A percentile compares a stretch with the other conserved stretches of the same genome.
phyloP scores from a whole-genome alignment of 2,113 vertebrate genomes.

The Paradisaea rubra region DNA sequence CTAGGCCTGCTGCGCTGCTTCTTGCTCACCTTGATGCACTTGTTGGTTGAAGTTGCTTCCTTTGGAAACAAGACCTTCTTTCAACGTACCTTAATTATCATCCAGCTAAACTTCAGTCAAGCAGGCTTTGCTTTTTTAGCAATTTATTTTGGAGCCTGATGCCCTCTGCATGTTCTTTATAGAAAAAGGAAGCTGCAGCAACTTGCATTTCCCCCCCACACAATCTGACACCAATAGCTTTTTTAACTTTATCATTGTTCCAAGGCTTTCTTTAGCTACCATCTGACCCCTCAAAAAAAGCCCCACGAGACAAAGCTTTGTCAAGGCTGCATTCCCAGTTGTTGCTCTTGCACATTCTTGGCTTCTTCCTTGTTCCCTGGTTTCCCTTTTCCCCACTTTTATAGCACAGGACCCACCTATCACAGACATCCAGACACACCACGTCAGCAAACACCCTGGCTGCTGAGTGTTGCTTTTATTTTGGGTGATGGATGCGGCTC shows the following conservation, averaged over 20 bases:
- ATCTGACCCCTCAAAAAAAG: neutral
- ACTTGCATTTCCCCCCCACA: neutral
- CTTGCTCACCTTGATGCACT: neutral
- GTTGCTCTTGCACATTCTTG: neutral
- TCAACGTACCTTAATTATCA: rapidly evolving
- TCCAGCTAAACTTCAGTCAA: neutral
- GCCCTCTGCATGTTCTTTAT: neutral
- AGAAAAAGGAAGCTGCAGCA: neutral
- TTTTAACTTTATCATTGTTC: neutral
- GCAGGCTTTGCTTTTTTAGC: neutral
- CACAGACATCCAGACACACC: neutral
- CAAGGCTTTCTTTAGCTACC: neutral
- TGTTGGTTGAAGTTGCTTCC: neutral
- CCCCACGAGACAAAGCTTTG: rapidly evolving
- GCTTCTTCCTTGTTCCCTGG: neutral
- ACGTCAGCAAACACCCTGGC: neutral
- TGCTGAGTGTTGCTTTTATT: neutral
- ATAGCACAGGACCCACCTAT: neutral
- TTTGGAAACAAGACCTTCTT: neutral
- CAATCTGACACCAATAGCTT: neutral
- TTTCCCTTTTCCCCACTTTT: neutral
- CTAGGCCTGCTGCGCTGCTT: neutral
- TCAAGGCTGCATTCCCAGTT: neutral
- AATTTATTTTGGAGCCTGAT: neutral
- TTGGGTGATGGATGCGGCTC: neutral